Conservation (phyloP, 1,140 invertebrate genomes). For the Papilio glaucus region DNA sequence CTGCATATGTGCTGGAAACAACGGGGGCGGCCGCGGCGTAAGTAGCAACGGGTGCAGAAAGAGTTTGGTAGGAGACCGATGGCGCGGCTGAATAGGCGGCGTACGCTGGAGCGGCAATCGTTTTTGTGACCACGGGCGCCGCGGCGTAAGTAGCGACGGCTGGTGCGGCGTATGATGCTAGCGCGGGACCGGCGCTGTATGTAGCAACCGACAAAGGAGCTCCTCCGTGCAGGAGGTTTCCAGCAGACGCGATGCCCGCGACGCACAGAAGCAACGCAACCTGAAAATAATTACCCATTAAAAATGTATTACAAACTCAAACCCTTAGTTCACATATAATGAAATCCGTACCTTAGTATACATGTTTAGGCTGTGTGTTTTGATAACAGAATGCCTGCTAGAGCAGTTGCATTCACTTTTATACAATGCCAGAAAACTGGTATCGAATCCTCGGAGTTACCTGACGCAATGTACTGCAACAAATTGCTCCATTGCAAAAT, state of each 20-base stretch:
- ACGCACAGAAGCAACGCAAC: constrained; percentile 50
- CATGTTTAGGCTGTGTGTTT: constrained; percentile 49
- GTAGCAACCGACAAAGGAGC: constrained; percentile 10
- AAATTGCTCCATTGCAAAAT: constrained; percentile 47
- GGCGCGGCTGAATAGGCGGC: constrained; percentile 52
- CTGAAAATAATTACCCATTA: constrained; percentile 41
- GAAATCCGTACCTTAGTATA: constrained; percentile 53
- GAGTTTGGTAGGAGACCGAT: constrained; percentile 50
- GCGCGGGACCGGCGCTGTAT: constrained; percentile 19
- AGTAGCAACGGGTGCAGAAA: constrained; percentile 43
- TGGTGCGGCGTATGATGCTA: constrained; percentile 40
- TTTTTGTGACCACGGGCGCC: constrained; percentile 32
- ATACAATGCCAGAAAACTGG: constrained; percentile 53
- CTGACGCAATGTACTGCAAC: constrained; percentile 48
- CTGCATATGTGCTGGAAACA: constrained; percentile 47
- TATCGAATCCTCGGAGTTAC: constrained; percentile 50
- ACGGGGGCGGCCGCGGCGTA: constrained; percentile 50
- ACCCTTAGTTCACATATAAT: background rate
- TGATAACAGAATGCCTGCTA: constrained; percentile 48
- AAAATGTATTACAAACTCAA: background rate
- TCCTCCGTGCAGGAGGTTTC: constrained; percentile 49
- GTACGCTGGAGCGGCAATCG: constrained; percentile 46
- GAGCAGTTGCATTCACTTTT: constrained; percentile 53
- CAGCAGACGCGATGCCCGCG: constrained; percentile 53
- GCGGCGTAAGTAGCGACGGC: constrained; percentile 52